Base-by-base conservation (phyloP, 2,888 invertebrate species). In the Herminia tarsipennalis region DNA sequence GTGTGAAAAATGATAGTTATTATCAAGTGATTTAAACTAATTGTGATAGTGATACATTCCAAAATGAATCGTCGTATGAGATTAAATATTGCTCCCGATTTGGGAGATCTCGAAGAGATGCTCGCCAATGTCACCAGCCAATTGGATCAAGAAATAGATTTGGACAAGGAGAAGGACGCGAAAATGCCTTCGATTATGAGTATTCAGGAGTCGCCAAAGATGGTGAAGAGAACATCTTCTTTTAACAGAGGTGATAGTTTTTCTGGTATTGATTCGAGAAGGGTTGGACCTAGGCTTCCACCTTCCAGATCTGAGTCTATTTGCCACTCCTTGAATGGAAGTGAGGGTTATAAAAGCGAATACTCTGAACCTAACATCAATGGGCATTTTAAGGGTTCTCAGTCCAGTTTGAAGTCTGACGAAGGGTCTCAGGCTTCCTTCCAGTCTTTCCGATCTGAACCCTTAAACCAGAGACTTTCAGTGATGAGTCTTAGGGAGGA, bases 41-140 rank as follows among this genome's bases (percentile, higher is more conserved):
- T 20, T 30, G 54, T 63, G 41, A 45, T 39, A 38, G 67, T 57
- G 41, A 45, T 58, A 48, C 42, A 52, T 59, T 56, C 51, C 57
- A 56, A 56, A 40, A 89, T 89, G 90, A 36, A 36, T 27, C 81
- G 90, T 36, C 83, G 88, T 3, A 66, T 73, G 22, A 89, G 86
- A 56, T 66, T 88, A 64, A 86, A 78, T 20, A 57, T 88, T 5
- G 86, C 88, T 54, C 91, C 91, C 1, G 91, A 92, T 56, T 55
- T 92, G 28, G 90, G 89, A 0, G 92, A 92, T 40, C 49, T 92
- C 5, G 92, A 92, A 45, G 90, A 92, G 53, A 92, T 92, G 92
- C 66, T 92, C 12, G 91, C 91, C 0, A 83, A 87, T 55, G 92
- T 92, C 1, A 92, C 92, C 43, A 86, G 78, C 0, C 91, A 92